Base-by-base conservation (phyloP, 2,888 invertebrate genomes). In the Leptinotarsa rubiginosa region DNA sequence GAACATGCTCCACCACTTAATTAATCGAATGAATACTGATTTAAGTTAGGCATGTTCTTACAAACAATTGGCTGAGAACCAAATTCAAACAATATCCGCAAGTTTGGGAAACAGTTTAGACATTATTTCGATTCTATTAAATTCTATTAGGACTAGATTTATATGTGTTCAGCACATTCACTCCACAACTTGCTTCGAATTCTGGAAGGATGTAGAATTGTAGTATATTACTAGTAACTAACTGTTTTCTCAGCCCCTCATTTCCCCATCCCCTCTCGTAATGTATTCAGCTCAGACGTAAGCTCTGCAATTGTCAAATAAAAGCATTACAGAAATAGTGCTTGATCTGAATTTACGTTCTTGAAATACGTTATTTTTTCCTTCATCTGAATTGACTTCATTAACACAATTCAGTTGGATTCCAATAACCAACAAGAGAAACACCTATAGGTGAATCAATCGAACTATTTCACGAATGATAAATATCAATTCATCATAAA, bases 31-130 rank as follows among this genome's bases (percentile, higher is more conserved):
- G 85, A 85, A 85, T 85, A 82, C 84, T 85, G 86, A 87, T 87
- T 86, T 85, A 86, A 87, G 86, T 86, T 85, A 83, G 85, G 81
- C 84, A 81, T 85, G 85, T 84, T 85, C 85, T 84, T 85, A 85
- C 85, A 84, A 86, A 87, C 87, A 87, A 87, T 87, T 87, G 86
- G 86, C 86, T 83, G 83, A 83, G 85, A 84, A 87, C 86, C 86
- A 86, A 87, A 86, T 87, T 85, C 86, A 84, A 85, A 84, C 86
- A 86, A 85, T 84, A 86, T 85, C 84, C 83, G 78, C 84, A 82
- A 86, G 84, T 86, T 86, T 84, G 83, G 81, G 83, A 82, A 83
- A 81, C 83, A 80, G 81, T 83, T 83, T 80, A 84, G 84, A 82
- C 84, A 83, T 85, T 85, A 86, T 85, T 85, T 85, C 85, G 85